Evolutionary conservation across 2,797 vertebrate species (phyloP).

Genomic region (Danio choprae): DNA sequence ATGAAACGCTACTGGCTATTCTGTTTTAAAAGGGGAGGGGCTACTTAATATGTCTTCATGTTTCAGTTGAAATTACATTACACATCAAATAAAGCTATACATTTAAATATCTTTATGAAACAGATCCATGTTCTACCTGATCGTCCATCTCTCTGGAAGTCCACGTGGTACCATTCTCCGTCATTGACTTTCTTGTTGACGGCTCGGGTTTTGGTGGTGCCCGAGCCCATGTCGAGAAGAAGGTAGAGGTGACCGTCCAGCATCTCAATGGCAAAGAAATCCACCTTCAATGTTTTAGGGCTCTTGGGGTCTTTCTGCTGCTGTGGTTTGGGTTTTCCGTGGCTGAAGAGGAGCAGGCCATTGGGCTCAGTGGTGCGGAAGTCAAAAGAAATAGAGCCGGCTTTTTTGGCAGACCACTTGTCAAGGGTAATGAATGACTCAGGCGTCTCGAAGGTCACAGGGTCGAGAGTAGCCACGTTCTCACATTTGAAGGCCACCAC

Average conservation of each 20-base stretch:
- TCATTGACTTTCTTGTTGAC: slow-evolving; percentile 97
- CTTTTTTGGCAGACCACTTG: slow-evolving; percentile 98
- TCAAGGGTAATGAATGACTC: slow-evolving; percentile 95
- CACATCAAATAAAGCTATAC: too few relatives aligned
- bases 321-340: slow-evolving; percentile 92
- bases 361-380: slow-evolving; percentile 98
- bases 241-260: slow-evolving; percentile 96
- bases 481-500: slow-evolving; percentile 98
- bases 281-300: slow-evolving; percentile 89
- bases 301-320: slow-evolving; percentile 93
- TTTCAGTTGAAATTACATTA: too few relatives aligned
- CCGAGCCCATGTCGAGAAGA: slow-evolving; percentile 97
- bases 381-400: slow-evolving; percentile 97
- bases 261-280: slow-evolving; percentile 99
- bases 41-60: too few relatives aligned
- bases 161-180: slow-evolving; percentile 98
- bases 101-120: background rate
- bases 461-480: slow-evolving; percentile 97
- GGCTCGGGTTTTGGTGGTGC: slow-evolving; percentile 96
- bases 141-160: slow-evolving; percentile 96
- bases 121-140: slow-evolving; percentile 81
- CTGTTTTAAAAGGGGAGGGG: too few relatives aligned
- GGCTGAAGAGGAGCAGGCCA: slow-evolving; percentile 96
- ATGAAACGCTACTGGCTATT: too few relatives aligned
- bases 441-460: slow-evolving; percentile 97